phyloP scores from a whole-genome alignment of 2,113 vertebrate species.

The Cariama cristata region DNA sequence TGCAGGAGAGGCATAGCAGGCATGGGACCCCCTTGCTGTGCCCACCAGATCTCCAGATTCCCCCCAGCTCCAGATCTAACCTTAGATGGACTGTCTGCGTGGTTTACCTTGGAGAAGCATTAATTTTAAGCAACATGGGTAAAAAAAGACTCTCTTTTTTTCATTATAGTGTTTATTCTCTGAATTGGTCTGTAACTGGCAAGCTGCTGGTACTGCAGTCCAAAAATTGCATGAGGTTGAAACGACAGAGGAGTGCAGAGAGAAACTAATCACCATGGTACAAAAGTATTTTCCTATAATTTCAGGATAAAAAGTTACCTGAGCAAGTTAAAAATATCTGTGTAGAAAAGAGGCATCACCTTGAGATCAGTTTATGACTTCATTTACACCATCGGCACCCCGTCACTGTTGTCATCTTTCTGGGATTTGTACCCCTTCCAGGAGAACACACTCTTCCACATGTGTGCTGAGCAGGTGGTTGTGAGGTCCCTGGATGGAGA shows the following conservation, averaged over 20 bases:
- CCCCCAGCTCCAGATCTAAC: not conserved
- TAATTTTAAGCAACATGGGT: not conserved
- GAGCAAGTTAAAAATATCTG: not conserved
- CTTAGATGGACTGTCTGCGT: not conserved
- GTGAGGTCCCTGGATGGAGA: rapidly evolving
- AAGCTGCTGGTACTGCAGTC: not conserved
- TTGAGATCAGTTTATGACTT: not conserved
- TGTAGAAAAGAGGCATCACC: not conserved
- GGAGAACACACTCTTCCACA: not conserved
- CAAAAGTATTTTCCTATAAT: not conserved
- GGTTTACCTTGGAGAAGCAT: not conserved
- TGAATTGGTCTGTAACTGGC: not conserved
- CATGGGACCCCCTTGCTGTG: rapidly evolving
- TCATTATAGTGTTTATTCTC: not conserved
- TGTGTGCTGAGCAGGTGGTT: not conserved
- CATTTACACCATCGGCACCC: not conserved
- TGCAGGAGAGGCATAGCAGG: not conserved
- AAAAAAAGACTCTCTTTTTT: not conserved
- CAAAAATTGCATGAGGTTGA: not conserved
- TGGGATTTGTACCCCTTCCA: not conserved
- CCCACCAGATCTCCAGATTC: rapidly evolving
- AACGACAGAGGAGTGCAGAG: not conserved
- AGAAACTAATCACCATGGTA: not conserved
- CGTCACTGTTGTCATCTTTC: not conserved
- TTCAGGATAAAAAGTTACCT: not conserved